Evolutionary conservation across 1,140 invertebrate genomes (phyloP).

Genomic region (Polypedilum vanderplanki): DNA sequence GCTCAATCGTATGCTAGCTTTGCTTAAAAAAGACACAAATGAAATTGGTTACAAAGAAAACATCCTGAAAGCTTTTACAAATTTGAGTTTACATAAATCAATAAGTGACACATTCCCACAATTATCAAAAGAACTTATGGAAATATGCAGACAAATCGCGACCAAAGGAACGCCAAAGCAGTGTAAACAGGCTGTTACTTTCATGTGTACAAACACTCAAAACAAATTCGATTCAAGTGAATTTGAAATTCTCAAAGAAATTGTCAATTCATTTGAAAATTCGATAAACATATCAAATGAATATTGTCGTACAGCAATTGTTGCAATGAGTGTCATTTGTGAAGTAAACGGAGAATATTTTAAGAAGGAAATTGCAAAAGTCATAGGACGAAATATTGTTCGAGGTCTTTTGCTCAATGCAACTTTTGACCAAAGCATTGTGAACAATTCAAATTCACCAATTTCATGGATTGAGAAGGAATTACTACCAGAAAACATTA

Average conservation of each 20-base stretch:
- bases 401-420: background rate
- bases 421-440: background rate
- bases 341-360: background rate
- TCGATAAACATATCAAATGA: conserved; percentile 15
- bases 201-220: background rate
- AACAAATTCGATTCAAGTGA: background rate
- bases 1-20: background rate
- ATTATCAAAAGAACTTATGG: background rate
- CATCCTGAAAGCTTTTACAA: background rate
- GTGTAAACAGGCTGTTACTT: background rate
- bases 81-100: background rate
- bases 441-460: background rate
- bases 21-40: background rate
- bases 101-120: background rate
- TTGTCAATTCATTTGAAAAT: background rate
- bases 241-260: background rate
- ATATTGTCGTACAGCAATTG: background rate
- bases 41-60: background rate
- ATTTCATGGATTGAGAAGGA: background rate
- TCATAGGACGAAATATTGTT: conserved; percentile 1
- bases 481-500: background rate
- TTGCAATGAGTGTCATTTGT: background rate
- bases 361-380: background rate
- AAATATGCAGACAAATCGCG: background rate
- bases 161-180: background rate